These are phyloP conservation scores for Okapia johnstoni DNA, from an alignment of 2,113 vertebrate genomes.

Conservation along the genomic window DNA sequence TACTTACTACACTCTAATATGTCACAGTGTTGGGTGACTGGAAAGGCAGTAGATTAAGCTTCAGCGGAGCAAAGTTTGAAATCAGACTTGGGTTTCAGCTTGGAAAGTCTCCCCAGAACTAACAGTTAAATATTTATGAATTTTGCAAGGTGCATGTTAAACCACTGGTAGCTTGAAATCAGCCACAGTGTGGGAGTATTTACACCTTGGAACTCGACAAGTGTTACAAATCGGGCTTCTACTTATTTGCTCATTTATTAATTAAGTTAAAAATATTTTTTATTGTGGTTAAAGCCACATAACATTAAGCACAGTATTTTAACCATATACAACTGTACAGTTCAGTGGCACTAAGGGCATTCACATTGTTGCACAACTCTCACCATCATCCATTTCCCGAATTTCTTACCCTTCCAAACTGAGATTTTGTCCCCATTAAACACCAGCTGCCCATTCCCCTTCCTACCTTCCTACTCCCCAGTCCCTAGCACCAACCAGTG, in stretches of 20 bases:
- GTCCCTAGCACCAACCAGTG: neutral
- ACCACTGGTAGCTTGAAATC: neutral
- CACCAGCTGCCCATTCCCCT: neutral
- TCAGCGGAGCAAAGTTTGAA: neutral
- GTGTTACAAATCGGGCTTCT: neutral
- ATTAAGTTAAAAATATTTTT: neutral
- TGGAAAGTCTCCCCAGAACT: neutral
- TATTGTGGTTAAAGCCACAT: neutral
- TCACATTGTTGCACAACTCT: neutral
- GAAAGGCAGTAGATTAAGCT: neutral
- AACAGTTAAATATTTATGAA: neutral
- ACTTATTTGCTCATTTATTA: neutral
- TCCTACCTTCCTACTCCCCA: neutral
- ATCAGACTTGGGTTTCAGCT: neutral
- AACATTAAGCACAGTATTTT: neutral
- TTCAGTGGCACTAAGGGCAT: neutral
- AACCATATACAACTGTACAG: neutral
- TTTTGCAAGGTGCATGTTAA: neutral
- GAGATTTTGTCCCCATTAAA: neutral
- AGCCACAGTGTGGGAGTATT: neutral
- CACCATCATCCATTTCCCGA: accelerated
- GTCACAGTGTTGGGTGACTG: neutral
- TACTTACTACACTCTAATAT: neutral
- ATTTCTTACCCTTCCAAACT: neutral
- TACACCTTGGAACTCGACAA: neutral